phyloP scores from a whole-genome alignment of 2,888 invertebrate species.

The Himalopsyche japonica region DNA sequence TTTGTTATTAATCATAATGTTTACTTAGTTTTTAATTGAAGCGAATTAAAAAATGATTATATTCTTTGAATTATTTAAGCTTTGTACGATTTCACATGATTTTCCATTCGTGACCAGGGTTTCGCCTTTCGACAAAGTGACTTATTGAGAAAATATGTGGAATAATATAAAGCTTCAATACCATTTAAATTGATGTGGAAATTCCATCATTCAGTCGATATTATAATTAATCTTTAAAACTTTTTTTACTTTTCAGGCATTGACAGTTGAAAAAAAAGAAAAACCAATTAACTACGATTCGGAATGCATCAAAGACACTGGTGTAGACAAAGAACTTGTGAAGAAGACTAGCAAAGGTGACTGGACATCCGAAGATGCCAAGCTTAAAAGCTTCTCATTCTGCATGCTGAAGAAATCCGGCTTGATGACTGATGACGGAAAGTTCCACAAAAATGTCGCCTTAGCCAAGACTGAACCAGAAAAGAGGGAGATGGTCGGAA shows the following conservation, averaged over 20 bases:
- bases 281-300: slow-evolving; percentile 53
- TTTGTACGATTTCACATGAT: too few relatives aligned
- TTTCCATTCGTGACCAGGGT: too few relatives aligned
- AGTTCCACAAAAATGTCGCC: slow-evolving; percentile 59
- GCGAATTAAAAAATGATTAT: too few relatives aligned
- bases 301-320: slow-evolving; percentile 51
- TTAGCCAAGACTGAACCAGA: slow-evolving; percentile 56
- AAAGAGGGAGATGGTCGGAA: slow-evolving; percentile 54
- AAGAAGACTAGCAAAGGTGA: slow-evolving; percentile 56
- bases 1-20: too few relatives aligned
- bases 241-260: slow-evolving; percentile 26
- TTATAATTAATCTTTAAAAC: too few relatives aligned
- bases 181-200: too few relatives aligned
- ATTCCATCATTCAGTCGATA: too few relatives aligned
- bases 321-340: slow-evolving; percentile 52
- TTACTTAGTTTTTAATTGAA: too few relatives aligned
- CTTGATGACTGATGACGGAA: slow-evolving; percentile 59
- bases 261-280: slow-evolving; percentile 57
- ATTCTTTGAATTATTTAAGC: too few relatives aligned
- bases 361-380: slow-evolving; percentile 51
- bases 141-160: too few relatives aligned
- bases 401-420: slow-evolving; percentile 58
- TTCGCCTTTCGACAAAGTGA: too few relatives aligned
- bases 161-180: too few relatives aligned
- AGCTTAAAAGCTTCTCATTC: slow-evolving; percentile 53